Percentiles rank a stretch among this genome's conserved stretches.
These are phyloP conservation scores for Pelobates fuscus DNA, from an alignment of 2,113 vertebrate genomes.

Conservation along the genomic window DNA sequence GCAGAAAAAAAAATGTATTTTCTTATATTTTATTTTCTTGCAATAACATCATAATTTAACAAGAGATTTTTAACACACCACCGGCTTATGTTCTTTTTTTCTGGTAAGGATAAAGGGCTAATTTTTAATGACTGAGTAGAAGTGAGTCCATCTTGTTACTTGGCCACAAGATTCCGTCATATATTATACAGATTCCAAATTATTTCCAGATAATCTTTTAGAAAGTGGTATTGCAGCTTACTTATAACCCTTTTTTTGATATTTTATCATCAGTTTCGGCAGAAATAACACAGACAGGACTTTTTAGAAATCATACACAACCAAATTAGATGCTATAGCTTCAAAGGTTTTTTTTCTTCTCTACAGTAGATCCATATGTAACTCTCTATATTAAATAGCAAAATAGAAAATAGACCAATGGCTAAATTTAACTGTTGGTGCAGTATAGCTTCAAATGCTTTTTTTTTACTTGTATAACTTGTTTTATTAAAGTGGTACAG, in stretches of 20 bases:
- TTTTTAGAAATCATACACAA: too few species aligned
- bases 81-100: slow-evolving; percentile 1
- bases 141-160: not conserved
- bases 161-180: slow-evolving; percentile 7
- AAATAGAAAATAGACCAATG: too few species aligned
- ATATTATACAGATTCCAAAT: slow-evolving; percentile 11
- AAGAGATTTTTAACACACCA: not conserved
- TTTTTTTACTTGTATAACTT: too few species aligned
- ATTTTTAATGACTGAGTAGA: not conserved
- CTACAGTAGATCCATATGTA: too few species aligned
- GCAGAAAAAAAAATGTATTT: slow-evolving; percentile 38
- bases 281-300: not conserved
- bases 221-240: not conserved
- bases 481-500: too few species aligned
- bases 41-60: slow-evolving; percentile 21
- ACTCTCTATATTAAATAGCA: too few species aligned
- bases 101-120: not conserved
- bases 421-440: too few species aligned
- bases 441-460: too few species aligned
- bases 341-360: too few species aligned
- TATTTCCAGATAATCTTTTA: slow-evolving; percentile 22
- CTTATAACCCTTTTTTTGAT: not conserved
- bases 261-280: not conserved
- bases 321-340: too few species aligned
- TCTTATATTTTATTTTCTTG: slow-evolving; percentile 48